phyloP scores from a whole-genome alignment of 2,888 invertebrate genomes.

The Chironomus riparius region DNA sequence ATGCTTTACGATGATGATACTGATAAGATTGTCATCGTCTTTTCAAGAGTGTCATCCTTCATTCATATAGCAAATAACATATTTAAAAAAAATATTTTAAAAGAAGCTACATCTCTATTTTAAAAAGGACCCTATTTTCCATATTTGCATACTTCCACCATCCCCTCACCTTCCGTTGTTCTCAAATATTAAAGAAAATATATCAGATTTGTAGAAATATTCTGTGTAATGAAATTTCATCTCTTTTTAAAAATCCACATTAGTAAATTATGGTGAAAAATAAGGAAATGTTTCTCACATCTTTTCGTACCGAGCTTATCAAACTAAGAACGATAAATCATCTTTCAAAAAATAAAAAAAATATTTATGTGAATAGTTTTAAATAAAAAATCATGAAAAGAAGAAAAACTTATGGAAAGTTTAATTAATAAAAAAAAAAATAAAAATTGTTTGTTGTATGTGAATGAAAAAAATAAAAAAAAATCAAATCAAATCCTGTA shows the following conservation, averaged over 20 bases:
- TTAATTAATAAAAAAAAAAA: background rate
- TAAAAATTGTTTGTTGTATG: constrained; percentile 7
- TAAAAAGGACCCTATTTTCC: too few relatives aligned
- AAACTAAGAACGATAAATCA: background rate
- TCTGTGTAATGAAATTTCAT: background rate
- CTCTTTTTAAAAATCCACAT: background rate
- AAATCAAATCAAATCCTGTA: background rate
- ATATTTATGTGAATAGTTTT: constrained; percentile 6
- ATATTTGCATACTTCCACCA: background rate
- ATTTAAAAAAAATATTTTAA: too few relatives aligned
- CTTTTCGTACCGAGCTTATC: constrained; percentile 22
- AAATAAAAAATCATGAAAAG: too few relatives aligned
- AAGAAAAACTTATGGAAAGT: background rate
- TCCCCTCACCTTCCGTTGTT: background rate
- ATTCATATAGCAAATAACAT: too few relatives aligned
- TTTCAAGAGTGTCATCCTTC: too few relatives aligned
- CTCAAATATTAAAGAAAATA: background rate
- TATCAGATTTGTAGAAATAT: background rate
- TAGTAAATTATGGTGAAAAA: background rate
- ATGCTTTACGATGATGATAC: background rate
- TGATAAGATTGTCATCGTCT: background rate
- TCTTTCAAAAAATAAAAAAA: constrained; percentile 5
- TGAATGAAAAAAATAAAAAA: background rate
- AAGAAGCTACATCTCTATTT: too few relatives aligned
- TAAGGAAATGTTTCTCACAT: background rate